Percentiles rank a stretch among this genome's conserved stretches.
These are phyloP conservation scores for Marisa cornuarietis DNA, from an alignment of 1,140 invertebrate genomes.

Conservation along the genomic window DNA sequence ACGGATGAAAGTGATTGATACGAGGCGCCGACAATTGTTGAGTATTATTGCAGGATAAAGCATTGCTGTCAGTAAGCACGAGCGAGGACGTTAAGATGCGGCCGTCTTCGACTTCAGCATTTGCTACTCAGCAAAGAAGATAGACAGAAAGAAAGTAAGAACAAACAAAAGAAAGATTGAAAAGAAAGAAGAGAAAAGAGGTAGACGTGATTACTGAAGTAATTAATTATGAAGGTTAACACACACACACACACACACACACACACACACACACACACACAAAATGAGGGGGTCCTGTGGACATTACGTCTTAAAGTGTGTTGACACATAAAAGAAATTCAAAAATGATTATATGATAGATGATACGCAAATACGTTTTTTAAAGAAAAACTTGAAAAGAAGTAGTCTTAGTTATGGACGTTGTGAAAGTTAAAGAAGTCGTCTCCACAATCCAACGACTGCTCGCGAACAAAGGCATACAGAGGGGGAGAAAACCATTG, in stretches of 20 bases:
- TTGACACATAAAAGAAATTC: background rate
- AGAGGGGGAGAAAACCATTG: too few relatives aligned
- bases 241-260: background rate
- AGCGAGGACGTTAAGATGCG: background rate
- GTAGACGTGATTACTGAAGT: background rate
- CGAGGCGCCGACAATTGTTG: too few relatives aligned
- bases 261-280: background rate
- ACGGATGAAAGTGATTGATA: too few relatives aligned
- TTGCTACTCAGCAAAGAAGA: background rate
- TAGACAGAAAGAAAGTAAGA: constrained; percentile 12
- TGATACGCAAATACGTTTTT: background rate
- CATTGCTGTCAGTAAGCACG: background rate
- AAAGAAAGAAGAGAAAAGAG: background rate
- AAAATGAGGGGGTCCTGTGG: background rate
- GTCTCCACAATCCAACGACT: too few relatives aligned
- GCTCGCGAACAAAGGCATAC: too few relatives aligned
- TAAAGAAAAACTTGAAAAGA: too few relatives aligned
- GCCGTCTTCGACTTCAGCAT: too few relatives aligned
- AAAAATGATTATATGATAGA: background rate
- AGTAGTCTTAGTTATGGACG: too few relatives aligned
- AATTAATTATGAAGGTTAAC: background rate
- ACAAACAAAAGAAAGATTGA: background rate
- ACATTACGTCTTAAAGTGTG: too few relatives aligned
- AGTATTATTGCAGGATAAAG: too few relatives aligned
- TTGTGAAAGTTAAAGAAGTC: too few relatives aligned